A percentile compares a stretch with the other conserved stretches of the same genome.
phyloP scores from a whole-genome alignment of 37 sponge, comb jelly and placozoan species.

The Mnemiopsis leidyi region DNA sequence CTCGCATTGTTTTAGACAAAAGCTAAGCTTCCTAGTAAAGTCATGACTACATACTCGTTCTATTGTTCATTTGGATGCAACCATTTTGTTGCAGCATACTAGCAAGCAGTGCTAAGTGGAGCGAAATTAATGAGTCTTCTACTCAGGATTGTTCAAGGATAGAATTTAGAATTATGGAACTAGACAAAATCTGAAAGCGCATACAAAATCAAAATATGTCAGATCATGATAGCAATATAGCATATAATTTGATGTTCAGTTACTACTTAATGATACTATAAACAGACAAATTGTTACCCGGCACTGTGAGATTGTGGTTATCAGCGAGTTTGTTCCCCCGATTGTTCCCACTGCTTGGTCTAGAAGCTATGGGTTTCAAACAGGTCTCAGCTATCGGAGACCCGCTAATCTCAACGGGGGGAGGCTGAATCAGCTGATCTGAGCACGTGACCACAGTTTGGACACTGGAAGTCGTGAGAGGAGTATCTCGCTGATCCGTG shows the following conservation, averaged over 20 bases:
- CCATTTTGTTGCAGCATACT: not conserved
- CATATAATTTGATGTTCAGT: not conserved
- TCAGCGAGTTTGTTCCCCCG: not conserved
- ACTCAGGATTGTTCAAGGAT: too few species aligned
- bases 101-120: not conserved
- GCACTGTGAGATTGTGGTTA: not conserved
- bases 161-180: too few species aligned
- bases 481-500: not conserved
- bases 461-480: not conserved
- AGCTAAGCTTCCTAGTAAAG: not conserved
- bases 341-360: constrained; percentile 16
- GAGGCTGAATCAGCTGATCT: not conserved
- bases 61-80: not conserved
- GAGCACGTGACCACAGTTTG: not conserved
- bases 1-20: not conserved
- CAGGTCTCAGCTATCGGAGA: not conserved
- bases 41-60: not conserved
- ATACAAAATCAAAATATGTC: too few species aligned
- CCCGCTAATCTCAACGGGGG: not conserved
- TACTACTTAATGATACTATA: not conserved
- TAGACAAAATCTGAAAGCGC: too few species aligned
- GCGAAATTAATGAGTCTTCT: not conserved
- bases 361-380: constrained; percentile 12
- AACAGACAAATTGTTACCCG: not conserved
- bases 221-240: too few species aligned